These are phyloP conservation scores for Drosophila ficusphila DNA, from an alignment of 1,140 invertebrate genomes.

Conservation along the genomic window DNA sequence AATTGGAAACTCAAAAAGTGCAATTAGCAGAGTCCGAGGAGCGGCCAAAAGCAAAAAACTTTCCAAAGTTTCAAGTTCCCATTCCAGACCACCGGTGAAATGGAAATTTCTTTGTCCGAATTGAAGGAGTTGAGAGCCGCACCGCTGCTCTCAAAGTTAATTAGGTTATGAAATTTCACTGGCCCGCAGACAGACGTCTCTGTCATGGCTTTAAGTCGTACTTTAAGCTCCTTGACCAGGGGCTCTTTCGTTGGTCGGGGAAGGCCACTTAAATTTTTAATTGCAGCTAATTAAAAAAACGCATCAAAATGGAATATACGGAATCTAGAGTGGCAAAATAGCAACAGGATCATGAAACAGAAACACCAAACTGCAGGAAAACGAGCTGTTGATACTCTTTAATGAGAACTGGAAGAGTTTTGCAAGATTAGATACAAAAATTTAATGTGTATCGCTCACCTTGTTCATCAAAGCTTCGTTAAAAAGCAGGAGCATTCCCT, in stretches of 20 bases:
- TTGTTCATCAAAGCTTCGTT: too few species aligned
- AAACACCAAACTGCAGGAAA: neutral
- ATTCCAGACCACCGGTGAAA: conserved; percentile 27
- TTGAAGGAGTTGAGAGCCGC: conserved; percentile 29
- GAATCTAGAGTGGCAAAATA: conserved; percentile 11
- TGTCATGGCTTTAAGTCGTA: conserved; percentile 13
- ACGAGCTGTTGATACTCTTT: neutral
- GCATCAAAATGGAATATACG: conserved; percentile 40
- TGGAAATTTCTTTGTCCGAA: conserved; percentile 47
- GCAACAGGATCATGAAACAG: neutral
- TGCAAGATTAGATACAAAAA: too few species aligned
- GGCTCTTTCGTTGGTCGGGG: conserved; percentile 16
- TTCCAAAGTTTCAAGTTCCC: conserved; percentile 39
- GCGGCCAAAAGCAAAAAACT: conserved; percentile 10
- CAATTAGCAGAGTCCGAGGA: conserved; percentile 47
- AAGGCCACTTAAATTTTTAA: conserved; percentile 58
- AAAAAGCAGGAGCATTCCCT: neutral
- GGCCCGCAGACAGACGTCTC: conserved; percentile 17
- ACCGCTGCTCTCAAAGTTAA: conserved; percentile 41
- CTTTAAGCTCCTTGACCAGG: conserved; percentile 31
- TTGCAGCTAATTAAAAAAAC: conserved; percentile 60
- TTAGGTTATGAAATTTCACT: conserved; percentile 51
- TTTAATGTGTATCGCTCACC: too few species aligned
- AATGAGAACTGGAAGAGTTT: too few species aligned
- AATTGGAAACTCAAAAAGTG: conserved; percentile 70